These are phyloP conservation scores for Arctia plantaginis DNA, from an alignment of 2,888 invertebrate genomes.

Conservation along the genomic window DNA sequence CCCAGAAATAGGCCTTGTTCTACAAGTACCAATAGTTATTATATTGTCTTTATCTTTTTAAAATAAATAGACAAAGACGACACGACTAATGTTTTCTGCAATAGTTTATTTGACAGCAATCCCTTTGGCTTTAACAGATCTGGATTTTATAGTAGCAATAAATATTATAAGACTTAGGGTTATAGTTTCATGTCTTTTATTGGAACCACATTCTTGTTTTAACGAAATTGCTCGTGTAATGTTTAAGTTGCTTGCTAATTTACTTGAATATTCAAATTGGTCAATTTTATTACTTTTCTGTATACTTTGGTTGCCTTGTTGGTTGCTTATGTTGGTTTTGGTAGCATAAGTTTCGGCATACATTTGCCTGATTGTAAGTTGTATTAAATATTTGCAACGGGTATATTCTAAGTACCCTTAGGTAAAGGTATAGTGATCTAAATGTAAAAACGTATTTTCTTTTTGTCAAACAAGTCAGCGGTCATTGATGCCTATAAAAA, in stretches of 20 bases:
- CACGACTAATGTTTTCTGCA: not conserved
- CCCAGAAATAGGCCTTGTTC: constrained; percentile 22
- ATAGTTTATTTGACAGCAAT: constrained; percentile 20
- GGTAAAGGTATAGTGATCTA: too few relatives aligned
- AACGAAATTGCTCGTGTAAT: not conserved
- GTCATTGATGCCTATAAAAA: not conserved
- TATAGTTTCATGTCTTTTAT: constrained; percentile 4
- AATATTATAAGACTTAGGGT: not conserved
- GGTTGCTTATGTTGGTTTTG: not conserved
- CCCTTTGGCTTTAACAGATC: constrained; percentile 36
- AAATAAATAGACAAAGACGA: constrained; percentile 1
- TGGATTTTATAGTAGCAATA: constrained; percentile 22
- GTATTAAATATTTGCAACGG: not conserved
- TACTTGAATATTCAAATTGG: not conserved
- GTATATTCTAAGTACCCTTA: not conserved
- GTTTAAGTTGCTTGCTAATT: not conserved
- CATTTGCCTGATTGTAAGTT: not conserved
- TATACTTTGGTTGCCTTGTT: not conserved
- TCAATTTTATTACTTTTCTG: not conserved
- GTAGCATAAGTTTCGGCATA: not conserved
- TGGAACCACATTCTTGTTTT: not conserved
- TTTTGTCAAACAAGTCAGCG: not conserved
- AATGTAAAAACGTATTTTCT: not conserved
- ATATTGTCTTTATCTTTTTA: constrained; percentile 2
- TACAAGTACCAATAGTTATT: constrained; percentile 14